Evolutionary conservation across 2,113 vertebrate species (phyloP), one percentile per base, ranked within the genome.

Genomic region (Tyto alba): DNA sequence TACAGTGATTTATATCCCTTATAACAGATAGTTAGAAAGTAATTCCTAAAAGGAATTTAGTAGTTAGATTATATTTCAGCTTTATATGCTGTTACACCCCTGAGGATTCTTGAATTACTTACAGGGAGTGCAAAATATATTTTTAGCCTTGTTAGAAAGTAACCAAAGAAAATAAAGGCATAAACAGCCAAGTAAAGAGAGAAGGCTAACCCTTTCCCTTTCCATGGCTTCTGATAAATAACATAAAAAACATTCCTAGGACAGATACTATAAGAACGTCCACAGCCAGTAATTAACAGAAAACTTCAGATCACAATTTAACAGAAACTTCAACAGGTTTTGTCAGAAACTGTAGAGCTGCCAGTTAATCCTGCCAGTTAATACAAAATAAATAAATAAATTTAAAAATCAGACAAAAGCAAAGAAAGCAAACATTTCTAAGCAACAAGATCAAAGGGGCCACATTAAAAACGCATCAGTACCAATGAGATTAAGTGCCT

Each of bases 401-500:
- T 32, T 14, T 1, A 6, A n/a, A 59, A 38, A 36, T 19, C 9
- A 64, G 27, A 60, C 32, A 60, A 60, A 52, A 57, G 9, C 67
- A 87, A 71, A 78, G 56, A 62, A 88, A 78, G 56, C 11, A 84
- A 76, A 74, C 15, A 48, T n/a, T 82, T 67, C 67, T 72, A 60
- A 67, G 56, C 26, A 74, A 62, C 19, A 41, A 86, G 72, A 62
- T 62, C 56, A 71, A 93, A 79, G 67, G 10, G 27, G 15, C 5
- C 20, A 29, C 36, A n/a, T n/a, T 22, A 34, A 22, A 82, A 83
- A 71, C 0, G 0, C 10, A 55, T 1, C 32, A 30, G 48, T 32
- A 78, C 2, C 25, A 11, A 41, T 4, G 20, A 6, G 21, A 53
- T 75, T n/a, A 79, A 71, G 56, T 79, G 52, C 38, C 62, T 67